Evolutionary conservation across 2,113 vertebrate genomes (phyloP).

Genomic region (Prietella phreatophila): DNA sequence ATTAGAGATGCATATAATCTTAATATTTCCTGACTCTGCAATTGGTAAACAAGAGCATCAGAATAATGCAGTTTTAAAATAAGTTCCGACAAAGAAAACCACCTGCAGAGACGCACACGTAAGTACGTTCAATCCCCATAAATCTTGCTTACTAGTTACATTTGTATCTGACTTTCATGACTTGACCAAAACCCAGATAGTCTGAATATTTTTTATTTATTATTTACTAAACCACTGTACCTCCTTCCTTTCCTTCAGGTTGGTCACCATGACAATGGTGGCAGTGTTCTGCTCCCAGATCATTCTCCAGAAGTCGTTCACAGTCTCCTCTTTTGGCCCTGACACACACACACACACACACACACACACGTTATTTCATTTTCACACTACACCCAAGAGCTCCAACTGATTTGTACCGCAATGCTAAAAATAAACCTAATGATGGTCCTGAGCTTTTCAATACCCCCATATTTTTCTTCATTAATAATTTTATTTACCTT

Average conservation of each 20-base stretch:
- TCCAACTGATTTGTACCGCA: neutral
- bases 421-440: neutral
- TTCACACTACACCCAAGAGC: neutral
- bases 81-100: neutral
- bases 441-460: neutral
- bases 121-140: neutral
- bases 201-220: neutral
- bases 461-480: neutral
- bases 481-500: slow-evolving; percentile 76
- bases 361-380: slow-evolving; percentile 33
- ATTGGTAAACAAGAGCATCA: neutral
- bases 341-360: slow-evolving; percentile 56
- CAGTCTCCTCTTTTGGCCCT: slow-evolving; percentile 98
- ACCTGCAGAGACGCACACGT: neutral
- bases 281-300: slow-evolving; percentile 99
- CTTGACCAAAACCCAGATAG: neutral
- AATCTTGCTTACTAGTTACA: neutral
- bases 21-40: neutral
- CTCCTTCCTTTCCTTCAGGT: slow-evolving; percentile 97
- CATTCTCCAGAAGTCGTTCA: slow-evolving; percentile 99
- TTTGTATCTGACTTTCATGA: neutral
- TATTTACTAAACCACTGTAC: slow-evolving; percentile 61
- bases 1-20: neutral
- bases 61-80: neutral
- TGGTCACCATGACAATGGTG: slow-evolving; percentile 98